Evolutionary conservation across 2,113 vertebrate species (phyloP), one percentile per base, ranked within the genome.

Genomic region (Mastomys coucha): DNA sequence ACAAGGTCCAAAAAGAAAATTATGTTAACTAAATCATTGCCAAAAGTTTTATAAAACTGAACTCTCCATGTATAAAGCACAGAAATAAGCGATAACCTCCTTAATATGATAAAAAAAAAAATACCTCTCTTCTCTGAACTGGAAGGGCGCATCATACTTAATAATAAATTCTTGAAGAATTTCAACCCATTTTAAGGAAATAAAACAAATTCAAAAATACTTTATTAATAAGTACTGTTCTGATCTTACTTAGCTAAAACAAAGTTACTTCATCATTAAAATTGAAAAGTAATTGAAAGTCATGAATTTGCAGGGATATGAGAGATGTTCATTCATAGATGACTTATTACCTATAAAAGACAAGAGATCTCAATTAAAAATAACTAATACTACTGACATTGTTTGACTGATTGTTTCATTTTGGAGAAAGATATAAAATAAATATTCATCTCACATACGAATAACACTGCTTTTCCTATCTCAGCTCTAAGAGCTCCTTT

Each of bases 21-120:
- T 60, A 73, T 11, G 12, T 80, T 80, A 69, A 70, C 39, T 70
- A 93, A 93, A 36, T 86, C 67, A 92, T 51, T 88, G 24, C 3
- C 39, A 89, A 87, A 86, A 93, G 91, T 87, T 78, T 42, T 91
- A 24, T 51, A 26, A 73, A 72, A 72, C 63, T 39, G 60, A 89
- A 89, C 58, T 85, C 14, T 8, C 13, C 81, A 24, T 85, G 7
- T 81, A 19, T 69, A 49, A 28, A 87, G 5, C 56, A 80, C 14
- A 58, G 4, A 93, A 93, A 91, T 82, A 65, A 17, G 63, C 65
- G 4, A 58, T 1, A 33, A 78, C 67, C 63, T 91, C 16, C 7
- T 45, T 60, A 96, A 51, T 7, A 20, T 39, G 45, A 67, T 60
- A 70, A 93, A 93, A 93, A 73, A n/a, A n/a, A n/a, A n/a, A n/a